Evolutionary conservation across 2,797 vertebrate species (phyloP).

Genomic region (Anas bernieri): DNA sequence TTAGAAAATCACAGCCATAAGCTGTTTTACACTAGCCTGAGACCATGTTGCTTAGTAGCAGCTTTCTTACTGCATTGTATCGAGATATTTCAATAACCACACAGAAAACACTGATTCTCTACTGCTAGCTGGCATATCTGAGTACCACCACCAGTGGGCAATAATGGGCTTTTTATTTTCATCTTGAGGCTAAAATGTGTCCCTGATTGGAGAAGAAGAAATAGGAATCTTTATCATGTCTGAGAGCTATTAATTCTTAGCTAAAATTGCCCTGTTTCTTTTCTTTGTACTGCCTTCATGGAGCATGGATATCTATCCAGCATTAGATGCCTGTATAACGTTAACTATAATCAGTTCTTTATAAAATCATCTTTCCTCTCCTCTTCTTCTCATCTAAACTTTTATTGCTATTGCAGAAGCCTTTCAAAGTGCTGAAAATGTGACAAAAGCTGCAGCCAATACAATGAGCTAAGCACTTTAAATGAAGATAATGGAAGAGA

Average conservation of each 20-base stretch:
- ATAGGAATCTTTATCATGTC: background rate
- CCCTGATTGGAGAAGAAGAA: background rate
- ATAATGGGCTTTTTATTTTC: conserved; percentile 14
- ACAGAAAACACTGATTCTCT: background rate
- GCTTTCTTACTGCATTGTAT: background rate
- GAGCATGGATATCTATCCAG: background rate
- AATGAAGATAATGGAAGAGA: background rate
- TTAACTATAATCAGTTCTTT: background rate
- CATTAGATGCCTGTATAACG: background rate
- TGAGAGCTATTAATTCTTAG: background rate
- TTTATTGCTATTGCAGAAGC: background rate
- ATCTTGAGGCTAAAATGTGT: background rate
- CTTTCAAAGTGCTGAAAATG: background rate
- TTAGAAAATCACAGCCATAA: conserved; percentile 2
- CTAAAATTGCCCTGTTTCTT: conserved; percentile 2
- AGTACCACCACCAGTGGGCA: conserved; percentile 49
- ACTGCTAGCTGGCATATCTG: background rate
- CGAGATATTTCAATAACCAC: background rate
- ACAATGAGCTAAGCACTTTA: background rate
- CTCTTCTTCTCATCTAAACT: background rate
- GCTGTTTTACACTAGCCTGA: background rate
- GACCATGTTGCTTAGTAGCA: background rate
- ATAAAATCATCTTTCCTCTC: background rate
- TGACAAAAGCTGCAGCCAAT: background rate
- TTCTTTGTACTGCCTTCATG: background rate